Base-by-base conservation (phyloP, 2,113 vertebrate genomes). In the Grammomys surdaster region DNA sequence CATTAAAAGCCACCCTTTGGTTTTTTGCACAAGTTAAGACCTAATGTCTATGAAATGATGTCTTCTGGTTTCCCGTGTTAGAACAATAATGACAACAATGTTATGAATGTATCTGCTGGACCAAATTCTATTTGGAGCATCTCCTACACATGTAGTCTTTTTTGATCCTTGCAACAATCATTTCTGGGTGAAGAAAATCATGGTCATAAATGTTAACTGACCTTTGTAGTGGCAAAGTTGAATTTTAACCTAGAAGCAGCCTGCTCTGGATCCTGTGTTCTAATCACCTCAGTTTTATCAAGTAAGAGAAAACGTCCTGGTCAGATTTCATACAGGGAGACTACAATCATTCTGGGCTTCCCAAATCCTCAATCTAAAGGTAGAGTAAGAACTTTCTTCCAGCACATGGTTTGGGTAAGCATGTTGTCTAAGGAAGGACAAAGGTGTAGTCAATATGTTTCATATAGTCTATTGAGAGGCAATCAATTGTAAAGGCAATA, bases 101-200 rank as follows among this genome's bases (percentile, higher is more conserved):
- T 40, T 65, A 16, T 26, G 3, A 77, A 3, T 76, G 17, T 13
- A 46, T 72, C 69, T 14, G 63, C 8, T 69, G 40, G 13, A 73
- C 70, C 87, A 93, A 36, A 48, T 43, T 90, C 63, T 93, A 11
- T 84, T 14, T 31, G 26, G 96, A 96, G 24, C 70, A 88, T 19
- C 65, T 87, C 65, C 36, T 86, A 1, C 10, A 70, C 10, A 9
- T 63, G 40, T 63, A 65, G 31, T 82, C 6, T 90, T 67, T 46
- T 73, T 63, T 88, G n/a, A 73, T n/a, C 13, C 28, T 75, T 73
- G 48, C 13, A 76, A 36, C 5, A 65, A 48, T 13, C 14, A 22
- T 46, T 92, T 77, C 70, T 65, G 48, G 6, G 33, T 46, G 31
- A 90, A 63, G 31, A 85, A 93, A 75, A 78, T 76, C 65, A n/a